These are phyloP conservation scores for Buceros bicornis DNA, from an alignment of 2,797 vertebrate genomes.

Conservation along the genomic window DNA sequence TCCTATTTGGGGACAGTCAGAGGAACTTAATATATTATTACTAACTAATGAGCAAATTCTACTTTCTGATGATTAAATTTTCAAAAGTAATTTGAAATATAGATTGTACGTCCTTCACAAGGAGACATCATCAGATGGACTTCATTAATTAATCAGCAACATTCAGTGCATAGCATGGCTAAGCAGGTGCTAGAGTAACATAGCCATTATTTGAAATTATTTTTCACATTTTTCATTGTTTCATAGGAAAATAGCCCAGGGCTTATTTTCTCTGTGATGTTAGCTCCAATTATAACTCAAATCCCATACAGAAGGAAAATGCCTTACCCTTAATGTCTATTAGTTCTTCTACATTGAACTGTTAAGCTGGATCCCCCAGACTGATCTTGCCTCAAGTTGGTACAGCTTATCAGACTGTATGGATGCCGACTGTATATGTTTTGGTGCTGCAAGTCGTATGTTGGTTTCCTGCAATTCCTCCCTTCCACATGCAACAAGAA, in stretches of 20 bases:
- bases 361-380: not conserved
- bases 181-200: conserved; percentile 20
- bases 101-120: not conserved
- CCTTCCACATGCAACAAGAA: not conserved
- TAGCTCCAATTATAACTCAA: not conserved
- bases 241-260: not conserved
- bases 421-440: not conserved
- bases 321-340: not conserved
- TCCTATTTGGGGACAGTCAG: conserved; percentile 16
- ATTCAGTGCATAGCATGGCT: not conserved
- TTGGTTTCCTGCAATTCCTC: not conserved
- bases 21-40: conserved; percentile 69
- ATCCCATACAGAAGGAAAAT: not conserved
- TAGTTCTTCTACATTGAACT: not conserved
- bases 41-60: conserved; percentile 65
- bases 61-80: conserved; percentile 65
- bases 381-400: not conserved
- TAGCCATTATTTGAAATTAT: not conserved
- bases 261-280: not conserved
- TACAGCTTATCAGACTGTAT: not conserved
- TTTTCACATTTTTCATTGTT: conserved; percentile 7
- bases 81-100: conserved; percentile 65
- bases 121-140: conserved; percentile 38
- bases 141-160: conserved; percentile 62
- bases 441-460: not conserved